phyloP scores from a whole-genome alignment of 2,113 vertebrate species.

The Dicrurus megarhynchus region DNA sequence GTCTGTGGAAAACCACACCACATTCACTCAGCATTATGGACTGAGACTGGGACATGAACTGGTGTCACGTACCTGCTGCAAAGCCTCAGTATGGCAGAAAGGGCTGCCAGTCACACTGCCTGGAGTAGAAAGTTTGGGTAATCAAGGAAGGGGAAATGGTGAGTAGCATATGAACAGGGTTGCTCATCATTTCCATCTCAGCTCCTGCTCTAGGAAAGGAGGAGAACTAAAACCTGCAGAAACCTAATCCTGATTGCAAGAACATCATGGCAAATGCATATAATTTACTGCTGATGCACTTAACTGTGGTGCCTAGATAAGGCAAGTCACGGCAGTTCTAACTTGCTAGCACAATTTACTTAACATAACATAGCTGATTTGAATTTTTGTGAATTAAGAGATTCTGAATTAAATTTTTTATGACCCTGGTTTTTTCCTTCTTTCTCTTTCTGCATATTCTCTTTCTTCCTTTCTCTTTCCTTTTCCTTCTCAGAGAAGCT shows the following conservation, averaged over 20 bases:
- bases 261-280: not conserved
- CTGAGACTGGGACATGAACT: not conserved
- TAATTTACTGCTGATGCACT: constrained; percentile 34
- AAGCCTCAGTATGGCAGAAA: not conserved
- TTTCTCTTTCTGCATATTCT: not conserved
- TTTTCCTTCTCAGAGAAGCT: not conserved
- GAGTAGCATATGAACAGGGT: not conserved
- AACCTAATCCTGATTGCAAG: constrained; percentile 2
- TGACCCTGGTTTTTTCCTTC: not conserved
- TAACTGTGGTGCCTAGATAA: constrained; percentile 31
- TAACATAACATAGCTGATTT: not conserved
- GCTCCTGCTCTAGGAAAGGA: not conserved
- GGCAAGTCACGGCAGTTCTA: constrained; percentile 14
- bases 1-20: not conserved
- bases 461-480: not conserved
- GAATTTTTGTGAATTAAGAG: not conserved
- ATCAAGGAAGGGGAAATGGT: not conserved
- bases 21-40: not conserved
- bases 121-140: not conserved
- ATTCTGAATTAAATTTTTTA: not conserved
- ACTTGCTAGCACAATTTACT: not conserved
- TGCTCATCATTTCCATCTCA: not conserved
- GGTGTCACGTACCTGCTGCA: not conserved
- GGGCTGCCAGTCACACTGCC: not conserved
- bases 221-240: constrained; percentile 11